These are phyloP conservation scores for Percina caprodes DNA, from an alignment of 2,113 vertebrate genomes.

Conservation along the genomic window DNA sequence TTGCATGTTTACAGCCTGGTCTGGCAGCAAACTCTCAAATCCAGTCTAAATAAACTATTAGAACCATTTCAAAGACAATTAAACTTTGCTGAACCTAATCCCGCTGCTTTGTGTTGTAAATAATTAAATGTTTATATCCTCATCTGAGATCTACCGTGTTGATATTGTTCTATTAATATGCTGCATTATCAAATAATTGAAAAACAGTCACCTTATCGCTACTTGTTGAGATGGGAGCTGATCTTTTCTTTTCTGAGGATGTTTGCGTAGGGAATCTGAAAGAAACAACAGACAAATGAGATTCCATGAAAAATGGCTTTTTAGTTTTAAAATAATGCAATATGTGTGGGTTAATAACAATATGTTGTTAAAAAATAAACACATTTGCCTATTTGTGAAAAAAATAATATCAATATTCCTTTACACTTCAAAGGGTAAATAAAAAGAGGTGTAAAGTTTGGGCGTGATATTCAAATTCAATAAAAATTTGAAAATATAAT, in stretches of 20 bases:
- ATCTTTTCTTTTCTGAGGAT: conserved; percentile 98
- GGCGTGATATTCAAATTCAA: not conserved
- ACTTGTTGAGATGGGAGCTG: conserved; percentile 94
- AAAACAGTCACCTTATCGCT: conserved; percentile 87
- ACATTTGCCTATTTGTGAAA: not conserved
- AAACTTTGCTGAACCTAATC: conserved; percentile 11
- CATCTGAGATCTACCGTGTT: not conserved
- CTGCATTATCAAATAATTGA: not conserved
- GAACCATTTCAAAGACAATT: conserved; percentile 12
- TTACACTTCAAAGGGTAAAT: not conserved
- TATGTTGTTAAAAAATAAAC: not conserved
- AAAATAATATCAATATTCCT: not conserved
- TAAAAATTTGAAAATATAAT: conserved; percentile 12
- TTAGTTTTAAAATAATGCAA: not conserved
- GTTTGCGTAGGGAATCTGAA: conserved; percentile 98
- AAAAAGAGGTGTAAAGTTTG: conserved; percentile 1
- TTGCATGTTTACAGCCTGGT: not conserved
- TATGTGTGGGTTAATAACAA: not conserved
- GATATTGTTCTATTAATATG: not conserved
- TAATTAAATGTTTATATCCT: not conserved
- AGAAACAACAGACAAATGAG: conserved; percentile 32
- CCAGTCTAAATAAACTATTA: not conserved
- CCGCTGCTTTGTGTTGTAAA: not conserved
- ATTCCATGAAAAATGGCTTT: not conserved
- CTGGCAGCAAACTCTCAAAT: not conserved